Base-by-base conservation (phyloP, 2,888 invertebrate genomes). In the Patella ulyssiponensis region DNA sequence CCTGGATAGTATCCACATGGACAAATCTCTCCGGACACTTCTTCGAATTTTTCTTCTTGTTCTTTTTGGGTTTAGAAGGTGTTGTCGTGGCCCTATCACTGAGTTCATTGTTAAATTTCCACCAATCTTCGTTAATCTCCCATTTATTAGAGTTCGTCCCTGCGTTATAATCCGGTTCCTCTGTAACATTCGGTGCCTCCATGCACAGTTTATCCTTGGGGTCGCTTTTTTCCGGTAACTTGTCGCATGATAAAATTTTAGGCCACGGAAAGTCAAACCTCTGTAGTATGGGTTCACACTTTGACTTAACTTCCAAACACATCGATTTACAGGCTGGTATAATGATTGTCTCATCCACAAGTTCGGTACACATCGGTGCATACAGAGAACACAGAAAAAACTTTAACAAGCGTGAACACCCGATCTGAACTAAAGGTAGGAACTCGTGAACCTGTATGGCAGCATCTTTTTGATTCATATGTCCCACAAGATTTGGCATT, bases 361-460 rank as follows among this genome's bases (percentile, higher is more conserved):
- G 95, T 88, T 96, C 95, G 53, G 96, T 96, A 92, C 97, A 98
- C 91, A 98, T 95, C 58, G 97, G 97, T 14, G 96, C 96, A 92
- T 96, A 96, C 75, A 97, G 95, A 20, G 97, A 96, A 93, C 97
- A 98, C 80, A 98, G 94, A 89, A 97, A 95, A 92, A 97, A 96
- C 84, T 95, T 94, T 69, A 96, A 94, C 88, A 96, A 95, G 78
- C 94, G 93, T 5, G 96, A 96, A 90, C 97, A 97, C 75, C 95
- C 95, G 88, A 95, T 95, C 84, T 95, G 94, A 76, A 97, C 94
- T 80, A 97, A 93, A 0, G 94, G 95, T 88, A 94, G 93, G 92
- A 95, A 95, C 80, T 91, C 90, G 85, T 93, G 94, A 93, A 96
- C 95, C 94, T 94, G 94, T 89, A 95, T 93, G 88, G 95, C 95